Conservation (phyloP, 2,888 invertebrate species). For the Villa cingulata region DNA sequence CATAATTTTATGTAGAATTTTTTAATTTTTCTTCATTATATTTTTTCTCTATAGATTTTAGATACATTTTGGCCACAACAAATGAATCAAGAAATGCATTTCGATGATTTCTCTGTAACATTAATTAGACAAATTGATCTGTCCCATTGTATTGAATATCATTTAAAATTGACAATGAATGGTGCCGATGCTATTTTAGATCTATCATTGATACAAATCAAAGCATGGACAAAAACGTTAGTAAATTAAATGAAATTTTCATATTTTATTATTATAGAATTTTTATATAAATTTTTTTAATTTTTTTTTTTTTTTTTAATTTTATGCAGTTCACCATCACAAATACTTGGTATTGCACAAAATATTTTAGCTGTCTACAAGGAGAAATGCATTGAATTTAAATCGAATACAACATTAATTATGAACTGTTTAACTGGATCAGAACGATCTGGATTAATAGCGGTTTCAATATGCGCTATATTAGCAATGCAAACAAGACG, state of each 20-base stretch:
- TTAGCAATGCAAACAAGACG: constrained; percentile 30
- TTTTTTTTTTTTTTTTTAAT: neutral
- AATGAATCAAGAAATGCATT: constrained; percentile 26
- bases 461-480: constrained; percentile 29
- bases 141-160: constrained; percentile 30
- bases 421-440: constrained; percentile 34
- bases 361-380: constrained; percentile 31
- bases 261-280: neutral
- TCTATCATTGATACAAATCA: constrained; percentile 32
- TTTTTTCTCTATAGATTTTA: constrained; percentile 23
- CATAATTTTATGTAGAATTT: neutral
- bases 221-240: constrained; percentile 35
- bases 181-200: constrained; percentile 32
- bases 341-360: constrained; percentile 30
- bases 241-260: neutral
- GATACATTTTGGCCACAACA: constrained; percentile 35
- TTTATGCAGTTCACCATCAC: constrained; percentile 25
- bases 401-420: constrained; percentile 24
- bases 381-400: constrained; percentile 27
- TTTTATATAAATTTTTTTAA: neutral
- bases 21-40: neutral
- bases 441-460: constrained; percentile 32
- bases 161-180: constrained; percentile 30
- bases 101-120: constrained; percentile 32
- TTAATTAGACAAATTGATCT: constrained; percentile 27